Conservation (phyloP, 2,888 invertebrate species). For the Timema cristinae region DNA sequence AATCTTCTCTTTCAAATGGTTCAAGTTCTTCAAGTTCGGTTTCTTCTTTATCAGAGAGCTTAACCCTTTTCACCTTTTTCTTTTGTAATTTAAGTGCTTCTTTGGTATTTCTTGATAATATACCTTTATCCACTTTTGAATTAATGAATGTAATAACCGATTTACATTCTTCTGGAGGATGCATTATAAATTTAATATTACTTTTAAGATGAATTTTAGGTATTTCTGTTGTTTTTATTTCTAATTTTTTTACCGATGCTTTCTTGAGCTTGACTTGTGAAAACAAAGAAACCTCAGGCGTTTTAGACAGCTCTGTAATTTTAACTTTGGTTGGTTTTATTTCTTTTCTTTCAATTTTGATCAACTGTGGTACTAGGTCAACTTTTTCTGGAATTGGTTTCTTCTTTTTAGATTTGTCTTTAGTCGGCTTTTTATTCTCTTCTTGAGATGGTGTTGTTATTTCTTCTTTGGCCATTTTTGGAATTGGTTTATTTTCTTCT, state of each 20-base stretch:
- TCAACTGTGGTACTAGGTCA: slow-evolving; percentile 41
- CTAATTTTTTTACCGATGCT: slow-evolving; percentile 47
- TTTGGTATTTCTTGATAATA: slow-evolving; percentile 38
- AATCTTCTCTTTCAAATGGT: slow-evolving; percentile 26
- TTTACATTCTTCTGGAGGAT: slow-evolving; percentile 43
- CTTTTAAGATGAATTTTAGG: slow-evolving; percentile 69
- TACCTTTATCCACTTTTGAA: slow-evolving; percentile 36
- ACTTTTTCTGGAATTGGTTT: slow-evolving; percentile 15
- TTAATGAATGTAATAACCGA: slow-evolving; percentile 41
- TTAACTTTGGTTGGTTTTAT: slow-evolving; percentile 58
- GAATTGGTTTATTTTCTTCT: no score
- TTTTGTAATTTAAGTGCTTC: slow-evolving; percentile 38
- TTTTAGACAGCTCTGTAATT: slow-evolving; percentile 52
- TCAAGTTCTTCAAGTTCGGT: slow-evolving; percentile 17
- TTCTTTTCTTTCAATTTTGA: slow-evolving; percentile 58
- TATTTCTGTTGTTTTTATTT: slow-evolving; percentile 45
- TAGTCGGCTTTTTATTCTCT: slow-evolving; percentile 29
- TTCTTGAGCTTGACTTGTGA: slow-evolving; percentile 66
- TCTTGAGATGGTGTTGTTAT: no score
- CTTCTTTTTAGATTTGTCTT: slow-evolving; percentile 16
- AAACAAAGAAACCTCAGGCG: slow-evolving; percentile 54
- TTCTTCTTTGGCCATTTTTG: no score
- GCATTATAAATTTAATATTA: slow-evolving; percentile 56
- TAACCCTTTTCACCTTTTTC: slow-evolving; percentile 22
- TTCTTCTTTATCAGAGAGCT: slow-evolving; percentile 3